phyloP scores from a whole-genome alignment of 2,888 invertebrate species.

The Stenoptilia bipunctidactyla region DNA sequence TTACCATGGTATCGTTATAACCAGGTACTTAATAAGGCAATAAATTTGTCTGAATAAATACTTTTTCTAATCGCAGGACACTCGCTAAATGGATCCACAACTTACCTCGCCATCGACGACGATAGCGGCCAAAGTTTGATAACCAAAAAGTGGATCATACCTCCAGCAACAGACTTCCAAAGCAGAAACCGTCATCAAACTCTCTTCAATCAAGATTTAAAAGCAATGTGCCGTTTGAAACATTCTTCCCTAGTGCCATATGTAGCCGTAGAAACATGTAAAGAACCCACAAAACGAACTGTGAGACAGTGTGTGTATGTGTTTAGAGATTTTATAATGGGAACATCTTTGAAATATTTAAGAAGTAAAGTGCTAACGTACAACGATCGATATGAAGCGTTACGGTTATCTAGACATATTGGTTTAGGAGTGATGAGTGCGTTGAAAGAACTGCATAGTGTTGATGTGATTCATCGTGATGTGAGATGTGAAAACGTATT shows the following conservation, averaged over 20 bases:
- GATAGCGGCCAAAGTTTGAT: constrained; percentile 79
- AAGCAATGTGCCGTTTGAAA: constrained; percentile 76
- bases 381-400: constrained; percentile 38
- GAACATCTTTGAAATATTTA: constrained; percentile 41
- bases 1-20: too few relatives aligned
- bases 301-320: constrained; percentile 71
- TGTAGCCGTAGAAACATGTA: constrained; percentile 76
- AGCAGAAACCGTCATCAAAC: constrained; percentile 70
- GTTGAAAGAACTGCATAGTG: constrained; percentile 83
- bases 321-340: constrained; percentile 78
- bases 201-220: constrained; percentile 84
- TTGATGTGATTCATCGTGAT: constrained; percentile 86
- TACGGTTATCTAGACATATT: constrained; percentile 72
- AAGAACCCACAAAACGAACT: constrained; percentile 58
- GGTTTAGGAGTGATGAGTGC: constrained; percentile 81
- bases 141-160: constrained; percentile 82
- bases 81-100: constrained; percentile 78
- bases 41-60: too few relatives aligned
- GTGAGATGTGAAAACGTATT: constrained; percentile 81
- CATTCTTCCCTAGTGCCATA: constrained; percentile 83
- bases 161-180: constrained; percentile 43
- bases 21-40: too few relatives aligned
- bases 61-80: constrained; percentile 79
- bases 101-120: constrained; percentile 82
- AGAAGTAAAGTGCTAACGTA: constrained; percentile 26